Evolutionary conservation across 1,140 invertebrate genomes (phyloP).

Genomic region (Macrotrachela quadricornifera): DNA sequence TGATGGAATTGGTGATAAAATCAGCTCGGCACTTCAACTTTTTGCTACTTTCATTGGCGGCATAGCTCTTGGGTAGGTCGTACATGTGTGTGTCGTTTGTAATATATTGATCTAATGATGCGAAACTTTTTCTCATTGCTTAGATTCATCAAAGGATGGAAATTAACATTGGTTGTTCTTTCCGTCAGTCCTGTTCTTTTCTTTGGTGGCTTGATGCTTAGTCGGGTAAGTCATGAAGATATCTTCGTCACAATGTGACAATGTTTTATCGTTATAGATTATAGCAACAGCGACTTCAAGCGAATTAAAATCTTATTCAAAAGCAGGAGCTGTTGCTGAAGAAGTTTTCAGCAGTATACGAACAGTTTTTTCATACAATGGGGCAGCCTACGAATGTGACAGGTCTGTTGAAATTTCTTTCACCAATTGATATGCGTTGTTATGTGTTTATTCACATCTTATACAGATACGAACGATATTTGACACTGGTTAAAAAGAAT

Average conservation of each 20-base stretch:
- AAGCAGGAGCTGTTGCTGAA: conserved; percentile 27
- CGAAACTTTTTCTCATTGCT: no score
- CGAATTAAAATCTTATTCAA: conserved; percentile 25
- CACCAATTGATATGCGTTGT: background rate
- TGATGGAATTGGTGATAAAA: conserved; percentile 69
- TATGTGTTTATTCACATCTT: no score
- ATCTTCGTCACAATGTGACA: no score
- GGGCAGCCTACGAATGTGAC: conserved; percentile 24
- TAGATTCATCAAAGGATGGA: conserved; percentile 27
- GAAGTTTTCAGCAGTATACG: conserved; percentile 27
- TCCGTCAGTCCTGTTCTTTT: conserved; percentile 21
- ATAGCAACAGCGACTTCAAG: conserved; percentile 10
- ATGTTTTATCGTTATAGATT: no score
- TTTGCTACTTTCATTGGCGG: conserved; percentile 19
- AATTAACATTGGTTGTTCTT: conserved; percentile 24
- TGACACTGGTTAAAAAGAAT: no score
- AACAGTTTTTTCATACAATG: conserved; percentile 30
- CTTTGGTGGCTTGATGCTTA: conserved; percentile 16
- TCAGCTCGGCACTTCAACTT: conserved; percentile 45
- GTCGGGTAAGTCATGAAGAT: conserved; percentile 20
- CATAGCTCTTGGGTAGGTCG: conserved; percentile 20
- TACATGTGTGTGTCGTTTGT: no score
- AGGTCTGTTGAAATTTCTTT: conserved; percentile 14
- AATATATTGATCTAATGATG: no score
- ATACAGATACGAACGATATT: no score